phyloP scores from a whole-genome alignment of 64 coral and sea anemone genomes.

The Pocillopora verrucosa region DNA sequence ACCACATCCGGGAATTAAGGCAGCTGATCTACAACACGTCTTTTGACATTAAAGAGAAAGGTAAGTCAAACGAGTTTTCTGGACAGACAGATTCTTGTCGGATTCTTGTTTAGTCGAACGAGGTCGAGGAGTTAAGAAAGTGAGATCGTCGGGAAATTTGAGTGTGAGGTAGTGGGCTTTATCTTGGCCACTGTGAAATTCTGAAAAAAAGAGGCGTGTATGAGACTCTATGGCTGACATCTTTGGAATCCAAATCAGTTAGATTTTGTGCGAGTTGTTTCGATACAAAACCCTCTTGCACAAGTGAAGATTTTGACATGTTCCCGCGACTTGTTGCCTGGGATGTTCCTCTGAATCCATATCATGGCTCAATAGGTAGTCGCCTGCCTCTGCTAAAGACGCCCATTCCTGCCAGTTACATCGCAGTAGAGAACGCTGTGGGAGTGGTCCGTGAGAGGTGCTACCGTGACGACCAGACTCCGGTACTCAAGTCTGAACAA shows the following conservation, averaged over 20 bases:
- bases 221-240: no score
- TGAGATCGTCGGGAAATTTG: no score
- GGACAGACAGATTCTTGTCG: not conserved
- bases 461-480: slow-evolving; percentile 85
- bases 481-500: slow-evolving; percentile 86
- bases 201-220: no score
- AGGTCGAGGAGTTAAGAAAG: no score
- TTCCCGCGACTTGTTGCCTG: no score
- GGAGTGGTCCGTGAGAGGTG: slow-evolving; percentile 67
- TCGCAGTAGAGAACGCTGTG: slow-evolving; percentile 86
- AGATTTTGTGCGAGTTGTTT: no score
- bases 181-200: no score
- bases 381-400: slow-evolving; percentile 78
- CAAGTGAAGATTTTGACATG: no score
- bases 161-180: no score
- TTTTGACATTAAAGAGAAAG: slow-evolving; percentile 91
- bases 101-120: no score
- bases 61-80: slow-evolving; percentile 21
- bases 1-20: slow-evolving; percentile 79
- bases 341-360: not conserved
- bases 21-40: slow-evolving; percentile 96
- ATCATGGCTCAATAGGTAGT: slow-evolving; percentile 49
- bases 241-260: no score
- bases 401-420: slow-evolving; percentile 95
- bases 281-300: no score